Base-by-base conservation (phyloP, 2,113 vertebrate genomes). In the Phaetusa simplex region DNA sequence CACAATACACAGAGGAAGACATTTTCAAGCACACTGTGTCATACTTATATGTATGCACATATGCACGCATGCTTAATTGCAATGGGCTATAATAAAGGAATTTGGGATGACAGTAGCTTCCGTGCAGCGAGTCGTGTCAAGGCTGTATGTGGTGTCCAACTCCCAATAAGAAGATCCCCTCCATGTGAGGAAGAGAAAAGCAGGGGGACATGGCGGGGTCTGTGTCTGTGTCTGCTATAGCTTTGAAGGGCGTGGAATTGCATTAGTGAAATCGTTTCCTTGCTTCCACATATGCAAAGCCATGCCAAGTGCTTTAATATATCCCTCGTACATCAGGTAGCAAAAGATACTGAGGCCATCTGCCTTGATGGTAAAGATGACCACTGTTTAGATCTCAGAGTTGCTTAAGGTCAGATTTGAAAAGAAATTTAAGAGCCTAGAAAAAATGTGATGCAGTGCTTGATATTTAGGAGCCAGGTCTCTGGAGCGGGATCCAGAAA, bases 201-300 rank as follows among this genome's bases (percentile, higher is more conserved):
- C 8, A 29, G 36, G 2, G 11, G 14, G 13, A 26, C 85, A 73
- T 59, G 12, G 24, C 2, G 8, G 17, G 6, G 9, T 21, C 14
- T 40, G 5, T n/a, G 11, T 34, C 5, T 14, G 24, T 66, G 38
- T 17, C 47, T 71, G 40, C 30, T 92, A 11, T 11, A 32, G 11
- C 4, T 77, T 81, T 52, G n/a, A 56, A 9, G 23, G 14, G 3
- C 53, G 22, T 52, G 24, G 45, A 56, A 29, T 16, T 86, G 36
- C 5, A 16, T 23, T 43, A 40, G 1, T 59, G 23, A 71, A 66
- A 61, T 66, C 0, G 0, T 72, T 79, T 53, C 23, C 14, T 62
- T 81, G 18, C 20, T 78, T 74, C 36, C 34, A 38, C 14, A 10
- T 21, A 43, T 26, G 32, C 21, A 93, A 92, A 88, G 32, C 18